Percentiles rank a stretch among this genome's conserved stretches.
phyloP scores from a whole-genome alignment of 1,140 invertebrate genomes.

The Hermetia illucens region DNA sequence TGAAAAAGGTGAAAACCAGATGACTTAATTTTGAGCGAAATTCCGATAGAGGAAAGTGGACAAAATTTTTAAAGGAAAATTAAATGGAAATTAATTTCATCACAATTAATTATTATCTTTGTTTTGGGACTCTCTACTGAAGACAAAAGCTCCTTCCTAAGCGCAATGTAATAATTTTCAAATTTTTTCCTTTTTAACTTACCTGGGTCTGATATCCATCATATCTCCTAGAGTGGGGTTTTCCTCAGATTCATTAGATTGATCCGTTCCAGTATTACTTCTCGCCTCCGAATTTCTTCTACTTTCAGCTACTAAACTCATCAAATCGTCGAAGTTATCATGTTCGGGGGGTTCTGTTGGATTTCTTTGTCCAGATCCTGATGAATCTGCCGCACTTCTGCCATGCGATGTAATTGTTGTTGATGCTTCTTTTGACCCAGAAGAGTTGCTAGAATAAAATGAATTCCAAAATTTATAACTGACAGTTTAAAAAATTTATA shows the following conservation, averaged over 20 bases:
- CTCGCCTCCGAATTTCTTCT: constrained; percentile 34
- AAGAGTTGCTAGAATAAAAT: constrained; percentile 23
- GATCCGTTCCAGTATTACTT: no score
- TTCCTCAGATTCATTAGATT: no score
- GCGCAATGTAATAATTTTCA: no score
- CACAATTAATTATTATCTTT: no score
- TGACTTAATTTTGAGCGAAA: no score
- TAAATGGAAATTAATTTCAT: no score
- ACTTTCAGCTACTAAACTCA: constrained; percentile 30
- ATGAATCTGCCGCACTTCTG: constrained; percentile 8
- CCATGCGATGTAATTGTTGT: constrained; percentile 19
- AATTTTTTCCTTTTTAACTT: no score
- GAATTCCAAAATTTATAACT: neutral
- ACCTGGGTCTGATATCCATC: constrained; percentile 44
- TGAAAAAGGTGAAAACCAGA: no score
- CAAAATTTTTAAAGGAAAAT: no score
- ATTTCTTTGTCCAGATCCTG: neutral
- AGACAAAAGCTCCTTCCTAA: no score
- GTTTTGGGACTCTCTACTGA: no score
- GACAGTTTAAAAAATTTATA: neutral
- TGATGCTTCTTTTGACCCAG: constrained; percentile 28
- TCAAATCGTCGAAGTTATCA: constrained; percentile 42
- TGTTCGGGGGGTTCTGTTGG: constrained; percentile 19
- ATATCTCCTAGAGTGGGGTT: constrained; percentile 51
- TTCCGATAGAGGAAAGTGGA: no score